A percentile compares a stretch with the other conserved stretches of the same genome.
These are phyloP conservation scores for Girardinus metallicus DNA, from an alignment of 2,797 vertebrate genomes.

Conservation along the genomic window DNA sequence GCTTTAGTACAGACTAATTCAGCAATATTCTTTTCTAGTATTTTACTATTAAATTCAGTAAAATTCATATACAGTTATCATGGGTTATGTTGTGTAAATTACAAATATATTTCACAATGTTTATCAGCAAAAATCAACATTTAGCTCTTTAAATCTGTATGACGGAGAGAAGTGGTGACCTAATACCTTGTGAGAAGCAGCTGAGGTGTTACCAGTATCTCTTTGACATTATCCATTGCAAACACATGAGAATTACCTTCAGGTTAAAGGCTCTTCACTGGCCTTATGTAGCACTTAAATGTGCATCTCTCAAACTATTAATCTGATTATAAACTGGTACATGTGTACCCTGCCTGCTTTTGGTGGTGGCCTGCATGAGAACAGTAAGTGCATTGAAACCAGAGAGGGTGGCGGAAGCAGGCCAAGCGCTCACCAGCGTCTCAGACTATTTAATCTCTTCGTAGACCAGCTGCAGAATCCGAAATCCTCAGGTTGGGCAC, in stretches of 20 bases:
- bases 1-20: not conserved
- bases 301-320: constrained; percentile 66
- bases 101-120: not conserved
- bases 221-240: constrained; percentile 80
- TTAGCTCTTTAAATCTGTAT: constrained; percentile 40
- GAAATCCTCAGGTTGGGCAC: constrained; percentile 24
- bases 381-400: constrained; percentile 72
- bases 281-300: constrained; percentile 54
- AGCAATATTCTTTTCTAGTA: not conserved
- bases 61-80: not conserved
- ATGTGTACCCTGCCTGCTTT: constrained; percentile 54
- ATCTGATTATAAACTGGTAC: constrained; percentile 71
- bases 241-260: constrained; percentile 63
- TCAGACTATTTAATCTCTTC: constrained; percentile 55
- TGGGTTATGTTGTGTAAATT: not conserved
- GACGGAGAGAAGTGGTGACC: constrained; percentile 56
- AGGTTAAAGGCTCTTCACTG: constrained; percentile 48
- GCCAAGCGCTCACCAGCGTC: constrained; percentile 43
- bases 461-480: constrained; percentile 33
- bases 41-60: not conserved
- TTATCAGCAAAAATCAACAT: constrained; percentile 19
- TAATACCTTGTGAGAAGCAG: constrained; percentile 72
- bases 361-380: constrained; percentile 51
- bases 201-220: constrained; percentile 74
- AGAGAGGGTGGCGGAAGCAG: constrained; percentile 49